Evolutionary conservation across 2,888 invertebrate genomes (phyloP).

Genomic region (Rhamphomyia laevipes): DNA sequence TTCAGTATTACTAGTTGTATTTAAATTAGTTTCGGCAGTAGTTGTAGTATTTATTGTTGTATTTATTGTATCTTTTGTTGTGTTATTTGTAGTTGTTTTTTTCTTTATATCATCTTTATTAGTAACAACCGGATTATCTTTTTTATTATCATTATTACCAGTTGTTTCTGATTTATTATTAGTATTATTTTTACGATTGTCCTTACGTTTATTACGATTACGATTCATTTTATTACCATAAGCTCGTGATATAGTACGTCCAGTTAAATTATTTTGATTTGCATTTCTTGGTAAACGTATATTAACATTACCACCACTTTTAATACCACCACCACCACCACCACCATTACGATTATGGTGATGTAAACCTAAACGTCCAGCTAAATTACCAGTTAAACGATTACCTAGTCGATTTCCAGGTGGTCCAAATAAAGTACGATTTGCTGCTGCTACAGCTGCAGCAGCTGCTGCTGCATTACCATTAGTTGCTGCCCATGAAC

Average conservation of each 20-base stretch:
- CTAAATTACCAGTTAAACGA: slow-evolving; percentile 15
- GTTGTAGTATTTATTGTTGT: slow-evolving; percentile 9
- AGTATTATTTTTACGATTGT: slow-evolving; percentile 15
- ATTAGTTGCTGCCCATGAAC: slow-evolving; percentile 22
- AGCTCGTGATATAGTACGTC: slow-evolving; percentile 13
- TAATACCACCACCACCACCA: slow-evolving; percentile 7
- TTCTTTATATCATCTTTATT: slow-evolving; percentile 4
- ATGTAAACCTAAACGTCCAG: slow-evolving; percentile 10
- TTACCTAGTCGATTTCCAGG: slow-evolving; percentile 17
- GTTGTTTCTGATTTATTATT: slow-evolving; percentile 10
- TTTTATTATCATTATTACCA: slow-evolving; percentile 2
- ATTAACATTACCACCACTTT: slow-evolving; percentile 12
- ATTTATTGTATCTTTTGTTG: slow-evolving; percentile 10
- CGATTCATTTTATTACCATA: slow-evolving; percentile 18
- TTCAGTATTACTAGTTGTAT: slow-evolving; percentile 10
- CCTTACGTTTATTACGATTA: slow-evolving; percentile 16
- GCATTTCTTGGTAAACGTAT: slow-evolving; percentile 16
- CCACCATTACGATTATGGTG: slow-evolving; percentile 9
- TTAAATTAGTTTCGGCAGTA: slow-evolving; percentile 10
- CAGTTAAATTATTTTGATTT: slow-evolving; percentile 13
- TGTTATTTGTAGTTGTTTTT: background rate
- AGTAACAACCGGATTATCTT: background rate
- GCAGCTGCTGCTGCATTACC: slow-evolving; percentile 14
- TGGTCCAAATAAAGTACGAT: slow-evolving; percentile 18
- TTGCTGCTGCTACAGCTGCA: slow-evolving; percentile 14